Evolutionary conservation across 64 coral and sea anemone species (phyloP), one percentile per base, ranked within the genome.

Genomic region (Montipora sp.): DNA sequence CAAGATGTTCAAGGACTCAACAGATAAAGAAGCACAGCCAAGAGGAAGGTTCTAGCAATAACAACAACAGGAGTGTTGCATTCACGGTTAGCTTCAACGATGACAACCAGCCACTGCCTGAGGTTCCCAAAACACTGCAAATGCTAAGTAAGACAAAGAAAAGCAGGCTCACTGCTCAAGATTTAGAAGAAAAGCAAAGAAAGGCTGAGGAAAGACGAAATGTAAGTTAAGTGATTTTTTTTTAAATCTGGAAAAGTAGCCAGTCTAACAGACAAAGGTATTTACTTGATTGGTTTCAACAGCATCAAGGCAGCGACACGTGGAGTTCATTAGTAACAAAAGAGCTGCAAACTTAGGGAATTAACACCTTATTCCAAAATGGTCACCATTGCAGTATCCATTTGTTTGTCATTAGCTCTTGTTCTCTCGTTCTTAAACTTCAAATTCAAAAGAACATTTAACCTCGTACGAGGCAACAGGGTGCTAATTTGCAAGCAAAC

Each of bases 181-280:
- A 89, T 50, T 5, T 94, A 50, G 87, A 94, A 10, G 92, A 94
- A 48, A 94, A 94, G 48, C 92, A 75, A 36, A 73, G 79, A 53
- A 76, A 83, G 66, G 92, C 92, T 59, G 78, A 83, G 48, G 87
- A 81, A 68, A 94, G 92, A 77, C 60, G 92, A 83, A 89, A 89
- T 89, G 92, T 94, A 84, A 89, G 92, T 66, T 3, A 53, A 57
- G 53, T 57, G 53, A 55, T 13, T 21, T 8, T 55, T 24, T 23
- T 80, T 80, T 47, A 1, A 27, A 36, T 74, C 16, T 8, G n/a
- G n/a, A 9, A 20, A 74, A 15, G 11, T 12, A 63, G 2, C 36
- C 1, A 36, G 27, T 36, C 27, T 36, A 36, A 36, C 36, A 36
- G 36, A 36, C 36, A 36, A 36, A 36, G 36, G 36, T 36, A 36